phyloP scores from a whole-genome alignment of 2,113 vertebrate genomes.

The Rana temporaria region DNA sequence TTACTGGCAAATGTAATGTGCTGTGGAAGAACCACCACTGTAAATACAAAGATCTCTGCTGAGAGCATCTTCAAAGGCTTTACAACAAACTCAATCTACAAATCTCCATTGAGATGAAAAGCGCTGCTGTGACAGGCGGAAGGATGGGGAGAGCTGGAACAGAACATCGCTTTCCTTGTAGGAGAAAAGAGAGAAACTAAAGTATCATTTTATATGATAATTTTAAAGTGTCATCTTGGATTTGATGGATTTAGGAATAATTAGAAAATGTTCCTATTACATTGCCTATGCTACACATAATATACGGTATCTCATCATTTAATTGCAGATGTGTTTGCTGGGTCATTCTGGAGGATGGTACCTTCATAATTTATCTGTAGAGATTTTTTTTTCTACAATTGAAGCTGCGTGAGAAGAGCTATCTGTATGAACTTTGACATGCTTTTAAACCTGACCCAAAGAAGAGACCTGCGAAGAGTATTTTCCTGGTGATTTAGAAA shows the following conservation, averaged over 20 bases:
- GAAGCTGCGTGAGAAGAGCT: too few species aligned
- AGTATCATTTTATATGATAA: slow-evolving; percentile 48
- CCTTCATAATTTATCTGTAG: neutral
- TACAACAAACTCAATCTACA: slow-evolving; percentile 42
- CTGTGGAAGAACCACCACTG: neutral
- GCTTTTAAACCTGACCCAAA: too few species aligned
- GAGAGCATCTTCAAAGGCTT: slow-evolving; percentile 18
- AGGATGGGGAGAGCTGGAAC: neutral
- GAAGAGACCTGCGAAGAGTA: too few species aligned
- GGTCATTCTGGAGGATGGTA: neutral
- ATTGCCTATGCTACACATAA: slow-evolving; percentile 25
- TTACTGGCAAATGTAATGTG: slow-evolving; percentile 24
- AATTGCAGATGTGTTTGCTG: neutral
- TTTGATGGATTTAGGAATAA: slow-evolving; percentile 36
- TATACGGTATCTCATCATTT: slow-evolving; percentile 8
- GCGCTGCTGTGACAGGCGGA: slow-evolving; percentile 27
- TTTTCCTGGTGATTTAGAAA: too few species aligned
- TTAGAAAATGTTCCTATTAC: slow-evolving; percentile 10
- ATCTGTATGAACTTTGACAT: too few species aligned
- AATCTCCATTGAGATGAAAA: slow-evolving; percentile 49
- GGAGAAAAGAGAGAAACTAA: neutral
- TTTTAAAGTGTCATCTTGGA: slow-evolving; percentile 31
- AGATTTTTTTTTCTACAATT: too few species aligned
- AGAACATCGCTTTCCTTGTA: slow-evolving; percentile 6
- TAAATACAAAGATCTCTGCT: slow-evolving; percentile 12